Evolutionary conservation across 2,113 vertebrate genomes (phyloP).

Genomic region (Atherinomorus stipes): DNA sequence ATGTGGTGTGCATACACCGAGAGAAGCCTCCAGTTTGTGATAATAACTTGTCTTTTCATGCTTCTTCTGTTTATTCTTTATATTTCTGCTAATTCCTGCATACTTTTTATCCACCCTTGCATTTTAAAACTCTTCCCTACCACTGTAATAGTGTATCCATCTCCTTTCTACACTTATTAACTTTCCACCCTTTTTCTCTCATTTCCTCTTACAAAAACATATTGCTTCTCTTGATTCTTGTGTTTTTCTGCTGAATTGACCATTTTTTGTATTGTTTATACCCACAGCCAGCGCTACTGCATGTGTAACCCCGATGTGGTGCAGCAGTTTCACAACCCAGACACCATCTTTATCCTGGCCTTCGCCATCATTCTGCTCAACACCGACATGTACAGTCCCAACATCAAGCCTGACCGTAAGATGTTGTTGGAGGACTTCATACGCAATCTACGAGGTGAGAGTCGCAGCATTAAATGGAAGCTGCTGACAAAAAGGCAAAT

Average conservation of each 20-base stretch:
- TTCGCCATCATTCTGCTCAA: constrained; percentile 99
- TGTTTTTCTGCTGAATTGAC: not conserved
- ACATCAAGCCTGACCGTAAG: constrained; percentile 98
- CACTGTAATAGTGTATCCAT: no score
- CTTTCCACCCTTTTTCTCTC: not conserved
- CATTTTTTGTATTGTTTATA: not conserved
- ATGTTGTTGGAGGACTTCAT: constrained; percentile 99
- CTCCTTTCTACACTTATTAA: no score
- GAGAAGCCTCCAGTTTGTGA: not conserved
- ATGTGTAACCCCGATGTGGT: constrained; percentile 99
- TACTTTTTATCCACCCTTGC: not conserved
- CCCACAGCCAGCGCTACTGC: constrained; percentile 95
- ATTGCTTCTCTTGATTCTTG: not conserved
- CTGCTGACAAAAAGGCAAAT: not conserved
- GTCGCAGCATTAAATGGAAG: not conserved
- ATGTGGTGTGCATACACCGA: not conserved
- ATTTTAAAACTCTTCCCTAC: not conserved
- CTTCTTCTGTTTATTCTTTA: not conserved
- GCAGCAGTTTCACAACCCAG: constrained; percentile 98
- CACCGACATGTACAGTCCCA: constrained; percentile 99
- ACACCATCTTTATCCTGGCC: constrained; percentile 99
- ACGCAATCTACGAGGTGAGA: constrained; percentile 94
- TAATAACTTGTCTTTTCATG: not conserved
- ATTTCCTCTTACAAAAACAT: not conserved
- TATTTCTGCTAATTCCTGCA: not conserved